These are phyloP conservation scores for Thomomys bottae DNA, from an alignment of 2,113 vertebrate species.

Conservation along the genomic window DNA sequence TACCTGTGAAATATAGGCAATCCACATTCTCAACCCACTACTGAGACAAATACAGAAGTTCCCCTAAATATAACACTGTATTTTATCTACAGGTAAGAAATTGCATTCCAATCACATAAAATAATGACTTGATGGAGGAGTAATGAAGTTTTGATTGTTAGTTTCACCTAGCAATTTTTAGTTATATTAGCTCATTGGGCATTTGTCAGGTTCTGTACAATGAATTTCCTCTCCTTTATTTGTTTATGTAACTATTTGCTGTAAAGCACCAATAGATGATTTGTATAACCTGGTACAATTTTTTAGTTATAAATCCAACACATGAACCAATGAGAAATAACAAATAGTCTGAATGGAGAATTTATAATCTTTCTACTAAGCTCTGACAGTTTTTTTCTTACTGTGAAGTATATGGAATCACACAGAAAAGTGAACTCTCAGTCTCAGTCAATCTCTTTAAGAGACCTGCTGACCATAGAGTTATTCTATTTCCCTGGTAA, in stretches of 20 bases:
- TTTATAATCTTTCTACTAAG: neutral
- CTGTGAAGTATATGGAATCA: neutral
- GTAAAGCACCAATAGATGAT: neutral
- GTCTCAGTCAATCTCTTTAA: neutral
- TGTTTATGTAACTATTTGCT: neutral
- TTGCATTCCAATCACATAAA: neutral
- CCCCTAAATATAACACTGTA: neutral
- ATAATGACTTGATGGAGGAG: neutral
- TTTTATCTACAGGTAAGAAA: neutral
- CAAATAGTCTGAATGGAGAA: conserved; percentile 9
- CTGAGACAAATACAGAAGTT: neutral
- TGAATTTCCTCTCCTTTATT: neutral
- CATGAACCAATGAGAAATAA: neutral
- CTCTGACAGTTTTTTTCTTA: neutral
- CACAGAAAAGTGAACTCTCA: neutral
- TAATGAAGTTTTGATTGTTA: no score
- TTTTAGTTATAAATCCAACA: neutral
- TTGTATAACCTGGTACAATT: neutral
- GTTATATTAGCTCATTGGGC: neutral
- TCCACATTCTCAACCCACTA: neutral
- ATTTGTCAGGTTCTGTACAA: neutral
- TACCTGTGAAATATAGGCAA: neutral
- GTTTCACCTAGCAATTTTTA: neutral
- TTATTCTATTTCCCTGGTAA: neutral
- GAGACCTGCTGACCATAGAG: rapidly evolving